phyloP scores from a whole-genome alignment of 2,113 vertebrate genomes.

The Cyanoramphus novaezelandiae region DNA sequence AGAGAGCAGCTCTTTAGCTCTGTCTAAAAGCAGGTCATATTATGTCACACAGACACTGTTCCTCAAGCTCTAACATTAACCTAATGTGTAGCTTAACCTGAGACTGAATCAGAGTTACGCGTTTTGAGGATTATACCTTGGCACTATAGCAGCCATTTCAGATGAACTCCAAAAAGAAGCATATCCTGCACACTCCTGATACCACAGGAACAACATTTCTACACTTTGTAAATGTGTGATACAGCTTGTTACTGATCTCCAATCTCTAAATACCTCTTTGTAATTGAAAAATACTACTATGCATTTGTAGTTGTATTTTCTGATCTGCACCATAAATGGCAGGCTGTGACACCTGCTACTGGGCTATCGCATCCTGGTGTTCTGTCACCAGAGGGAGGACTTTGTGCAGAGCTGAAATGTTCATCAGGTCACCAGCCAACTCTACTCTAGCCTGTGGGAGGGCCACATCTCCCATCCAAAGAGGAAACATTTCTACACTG shows the following conservation, averaged over 20 bases:
- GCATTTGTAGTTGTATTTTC: not conserved
- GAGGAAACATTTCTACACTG: not conserved
- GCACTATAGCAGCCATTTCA: not conserved
- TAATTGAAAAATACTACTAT: not conserved
- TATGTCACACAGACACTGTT: not conserved
- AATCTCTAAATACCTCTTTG: not conserved
- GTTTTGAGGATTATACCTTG: not conserved
- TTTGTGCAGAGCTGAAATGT: not conserved
- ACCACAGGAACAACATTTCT: not conserved
- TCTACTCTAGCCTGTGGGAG: not conserved
- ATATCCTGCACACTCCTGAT: too few relatives aligned
- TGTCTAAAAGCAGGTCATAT: not conserved
- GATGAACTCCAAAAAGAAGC: not conserved
- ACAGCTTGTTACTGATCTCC: not conserved
- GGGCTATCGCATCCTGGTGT: rapidly evolving
- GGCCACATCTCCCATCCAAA: not conserved
- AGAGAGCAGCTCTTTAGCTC: not conserved
- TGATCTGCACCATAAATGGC: not conserved
- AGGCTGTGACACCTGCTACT: not conserved
- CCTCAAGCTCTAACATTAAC: not conserved
- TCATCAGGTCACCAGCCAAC: not conserved
- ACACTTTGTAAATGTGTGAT: not conserved
- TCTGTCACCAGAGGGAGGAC: rapidly evolving
- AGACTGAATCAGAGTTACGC: not conserved
- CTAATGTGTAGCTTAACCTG: not conserved